phyloP scores from a whole-genome alignment of 2,113 vertebrate genomes.

The Scomber scombrus region DNA sequence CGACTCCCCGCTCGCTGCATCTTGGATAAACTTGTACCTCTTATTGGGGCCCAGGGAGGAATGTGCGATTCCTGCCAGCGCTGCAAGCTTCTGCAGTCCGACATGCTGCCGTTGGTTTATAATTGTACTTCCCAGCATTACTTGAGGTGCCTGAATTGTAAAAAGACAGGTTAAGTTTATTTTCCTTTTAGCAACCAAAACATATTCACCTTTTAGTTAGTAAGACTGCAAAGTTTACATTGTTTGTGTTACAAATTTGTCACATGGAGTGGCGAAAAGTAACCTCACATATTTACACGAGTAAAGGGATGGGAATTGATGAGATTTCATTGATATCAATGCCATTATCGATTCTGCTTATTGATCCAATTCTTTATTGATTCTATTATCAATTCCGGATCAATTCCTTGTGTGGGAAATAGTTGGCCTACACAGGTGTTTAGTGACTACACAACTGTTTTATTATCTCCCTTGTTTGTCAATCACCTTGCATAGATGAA shows the following conservation, averaged over 20 bases:
- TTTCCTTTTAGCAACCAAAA: not conserved
- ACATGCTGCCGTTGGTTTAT: slow-evolving; percentile 59
- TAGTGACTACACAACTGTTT: too few relatives aligned
- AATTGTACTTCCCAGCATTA: slow-evolving; percentile 56
- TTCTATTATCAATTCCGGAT: too few relatives aligned
- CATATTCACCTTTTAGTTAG: not conserved
- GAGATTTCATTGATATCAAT: too few relatives aligned
- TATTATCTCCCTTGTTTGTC: too few relatives aligned
- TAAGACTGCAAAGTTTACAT: not conserved
- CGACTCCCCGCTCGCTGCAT: slow-evolving; percentile 61
- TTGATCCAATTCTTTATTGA: too few relatives aligned
- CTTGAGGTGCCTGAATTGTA: slow-evolving; percentile 1
- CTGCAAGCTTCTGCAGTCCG: slow-evolving; percentile 73
- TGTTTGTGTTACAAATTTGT: not conserved
- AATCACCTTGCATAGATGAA: too few relatives aligned
- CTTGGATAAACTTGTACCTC: slow-evolving; percentile 73
- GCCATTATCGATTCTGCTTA: too few relatives aligned
- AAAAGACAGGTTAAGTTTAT: not conserved
- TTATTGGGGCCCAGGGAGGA: slow-evolving; percentile 69
- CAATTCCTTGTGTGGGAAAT: too few relatives aligned
- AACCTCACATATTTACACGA: too few relatives aligned
- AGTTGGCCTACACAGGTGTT: too few relatives aligned
- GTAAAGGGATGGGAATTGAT: too few relatives aligned
- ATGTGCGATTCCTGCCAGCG: slow-evolving; percentile 48
- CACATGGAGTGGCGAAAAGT: too few relatives aligned